phyloP scores from a whole-genome alignment of 1,140 invertebrate species.

The Pseudoatta argentina region DNA sequence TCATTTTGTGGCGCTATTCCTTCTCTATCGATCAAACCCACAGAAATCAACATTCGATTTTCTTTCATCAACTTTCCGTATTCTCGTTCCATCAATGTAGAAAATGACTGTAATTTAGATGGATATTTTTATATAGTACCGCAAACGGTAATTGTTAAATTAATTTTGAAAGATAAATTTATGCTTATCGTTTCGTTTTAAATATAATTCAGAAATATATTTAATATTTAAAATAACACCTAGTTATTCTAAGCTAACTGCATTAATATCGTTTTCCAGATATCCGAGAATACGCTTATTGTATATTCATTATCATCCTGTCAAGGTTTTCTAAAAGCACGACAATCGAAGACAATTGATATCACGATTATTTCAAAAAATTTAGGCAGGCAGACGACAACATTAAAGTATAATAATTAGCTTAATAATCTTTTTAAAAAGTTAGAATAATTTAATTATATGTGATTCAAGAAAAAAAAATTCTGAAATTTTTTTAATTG shows the following conservation, averaged over 20 bases:
- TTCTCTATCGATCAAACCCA: conserved; percentile 70
- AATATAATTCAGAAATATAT: neutral
- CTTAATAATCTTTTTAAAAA: conserved; percentile 18
- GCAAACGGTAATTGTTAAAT: conserved; percentile 73
- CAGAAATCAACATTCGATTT: conserved; percentile 74
- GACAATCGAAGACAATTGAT: conserved; percentile 69
- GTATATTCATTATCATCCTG: conserved; percentile 75
- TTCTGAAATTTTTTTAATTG: neutral
- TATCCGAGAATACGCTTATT: conserved; percentile 46
- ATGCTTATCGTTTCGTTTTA: neutral
- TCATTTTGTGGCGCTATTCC: conserved; percentile 71
- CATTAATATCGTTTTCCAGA: conserved; percentile 62
- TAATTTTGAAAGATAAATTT: conserved; percentile 26
- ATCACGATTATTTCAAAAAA: conserved; percentile 74
- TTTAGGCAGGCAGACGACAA: conserved; percentile 72
- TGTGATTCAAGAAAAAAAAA: neutral
- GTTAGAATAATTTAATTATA: neutral
- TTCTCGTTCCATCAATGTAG: conserved; percentile 68
- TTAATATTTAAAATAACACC: neutral
- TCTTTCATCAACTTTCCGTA: conserved; percentile 81
- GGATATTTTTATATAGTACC: conserved; percentile 80
- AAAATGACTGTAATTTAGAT: conserved; percentile 78
- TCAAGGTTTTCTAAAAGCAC: conserved; percentile 77
- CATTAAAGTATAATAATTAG: conserved; percentile 49
- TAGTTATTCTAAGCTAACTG: neutral